Evolutionary conservation across 1,140 invertebrate species (phyloP).

Genomic region (Oscheius sp.): DNA sequence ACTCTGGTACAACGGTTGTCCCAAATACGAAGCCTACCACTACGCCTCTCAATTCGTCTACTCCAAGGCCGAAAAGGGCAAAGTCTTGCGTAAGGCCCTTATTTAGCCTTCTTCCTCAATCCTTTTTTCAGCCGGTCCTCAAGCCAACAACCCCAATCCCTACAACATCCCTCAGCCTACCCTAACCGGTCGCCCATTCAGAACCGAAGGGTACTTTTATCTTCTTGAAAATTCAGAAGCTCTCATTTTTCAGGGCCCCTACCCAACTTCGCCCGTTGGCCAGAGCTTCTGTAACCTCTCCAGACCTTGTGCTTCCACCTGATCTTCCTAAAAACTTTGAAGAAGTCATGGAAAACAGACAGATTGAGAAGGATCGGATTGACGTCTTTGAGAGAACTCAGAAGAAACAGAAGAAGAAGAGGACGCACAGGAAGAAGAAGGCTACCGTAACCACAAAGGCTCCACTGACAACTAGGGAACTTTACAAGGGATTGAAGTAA

Average conservation of each 20-base stretch:
- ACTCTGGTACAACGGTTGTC: constrained; percentile 49
- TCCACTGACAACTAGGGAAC: not conserved
- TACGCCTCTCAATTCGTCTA: constrained; percentile 50
- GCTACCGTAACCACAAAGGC: not conserved
- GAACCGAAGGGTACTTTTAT: no score
- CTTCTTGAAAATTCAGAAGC: no score
- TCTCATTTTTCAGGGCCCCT: no score
- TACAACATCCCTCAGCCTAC: not conserved
- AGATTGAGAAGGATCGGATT: not conserved
- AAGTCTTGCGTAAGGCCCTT: constrained; percentile 45
- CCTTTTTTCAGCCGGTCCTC: not conserved
- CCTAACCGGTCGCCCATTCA: no score
- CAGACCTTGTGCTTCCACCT: not conserved
- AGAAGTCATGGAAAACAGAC: not conserved
- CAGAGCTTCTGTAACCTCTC: not conserved
- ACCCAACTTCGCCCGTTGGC: not conserved
- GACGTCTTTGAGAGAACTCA: not conserved
- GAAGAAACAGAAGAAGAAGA: not conserved
- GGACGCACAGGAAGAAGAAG: not conserved
- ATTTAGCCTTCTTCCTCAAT: not conserved
- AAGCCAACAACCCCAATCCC: not conserved
- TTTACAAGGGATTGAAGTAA: not conserved
- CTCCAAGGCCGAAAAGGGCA: constrained; percentile 51
- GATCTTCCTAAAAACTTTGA: not conserved
- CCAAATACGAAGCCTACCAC: constrained; percentile 48